A percentile compares a stretch with the other conserved stretches of the same genome.
Conservation (phyloP, 2,888 invertebrate genomes). For the Metacarcinus magister region DNA sequence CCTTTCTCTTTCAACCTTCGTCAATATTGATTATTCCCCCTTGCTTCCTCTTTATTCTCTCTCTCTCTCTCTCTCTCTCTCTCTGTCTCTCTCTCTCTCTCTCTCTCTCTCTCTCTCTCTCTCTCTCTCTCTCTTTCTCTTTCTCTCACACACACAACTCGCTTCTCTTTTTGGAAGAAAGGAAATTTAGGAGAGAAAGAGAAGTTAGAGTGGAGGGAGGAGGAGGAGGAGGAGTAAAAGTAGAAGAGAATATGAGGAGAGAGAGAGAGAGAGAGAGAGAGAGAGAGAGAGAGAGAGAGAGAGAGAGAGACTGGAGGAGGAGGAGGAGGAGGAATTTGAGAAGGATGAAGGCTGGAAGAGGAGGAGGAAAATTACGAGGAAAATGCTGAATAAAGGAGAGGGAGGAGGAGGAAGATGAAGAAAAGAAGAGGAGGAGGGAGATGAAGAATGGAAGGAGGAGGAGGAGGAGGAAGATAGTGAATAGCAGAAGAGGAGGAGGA, state of each 20-base stretch:
- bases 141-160: not conserved
- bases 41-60: not conserved
- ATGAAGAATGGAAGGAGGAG: not conserved
- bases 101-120: not conserved
- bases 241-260: not conserved
- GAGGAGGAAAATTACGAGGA: not conserved
- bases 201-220: not conserved
- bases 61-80: slow-evolving; percentile 48
- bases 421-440: not conserved
- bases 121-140: not conserved
- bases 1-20: slow-evolving; percentile 10
- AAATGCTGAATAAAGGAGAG: not conserved
- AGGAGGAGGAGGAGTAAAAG: not conserved
- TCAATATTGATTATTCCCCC: slow-evolving; percentile 32
- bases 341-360: not conserved
- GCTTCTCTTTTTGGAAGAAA: not conserved
- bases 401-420: not conserved
- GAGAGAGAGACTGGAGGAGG: not conserved
- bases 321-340: not conserved
- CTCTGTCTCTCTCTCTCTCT: not conserved
- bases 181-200: not conserved
- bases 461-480: too few relatives aligned
- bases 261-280: not conserved
- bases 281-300: not conserved
- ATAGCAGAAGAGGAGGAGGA: not conserved